These are phyloP conservation scores for Larimichthys crocea DNA, from an alignment of 2,113 vertebrate genomes.

Conservation along the genomic window DNA sequence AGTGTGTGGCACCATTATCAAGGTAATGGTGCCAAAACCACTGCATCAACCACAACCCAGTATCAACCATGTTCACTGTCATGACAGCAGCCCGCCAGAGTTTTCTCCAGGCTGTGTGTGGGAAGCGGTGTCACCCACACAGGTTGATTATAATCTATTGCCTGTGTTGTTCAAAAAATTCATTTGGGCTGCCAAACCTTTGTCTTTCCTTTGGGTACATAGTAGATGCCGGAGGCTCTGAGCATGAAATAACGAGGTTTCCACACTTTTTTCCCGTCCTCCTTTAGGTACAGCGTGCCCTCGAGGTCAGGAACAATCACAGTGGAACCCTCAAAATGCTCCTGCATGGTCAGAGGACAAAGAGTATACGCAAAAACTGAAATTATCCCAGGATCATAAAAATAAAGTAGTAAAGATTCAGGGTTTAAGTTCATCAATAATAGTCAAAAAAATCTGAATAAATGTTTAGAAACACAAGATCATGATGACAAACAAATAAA, in stretches of 20 bases:
- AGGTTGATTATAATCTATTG: not conserved
- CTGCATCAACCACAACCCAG: not conserved
- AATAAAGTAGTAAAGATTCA: not conserved
- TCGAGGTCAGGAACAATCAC: conserved; percentile 90
- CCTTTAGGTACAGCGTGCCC: conserved; percentile 89
- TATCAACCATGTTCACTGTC: not conserved
- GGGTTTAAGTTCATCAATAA: no score
- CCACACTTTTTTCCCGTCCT: conserved; percentile 93
- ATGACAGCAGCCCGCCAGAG: not conserved
- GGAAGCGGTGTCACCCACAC: not conserved
- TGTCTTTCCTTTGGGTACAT: conserved; percentile 93
- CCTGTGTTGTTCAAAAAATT: conserved; percentile 51
- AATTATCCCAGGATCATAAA: not conserved
- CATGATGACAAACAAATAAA: no score
- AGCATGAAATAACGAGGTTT: conserved; percentile 91
- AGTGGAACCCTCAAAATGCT: conserved; percentile 91
- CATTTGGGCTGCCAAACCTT: conserved; percentile 82
- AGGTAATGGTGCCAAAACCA: not conserved
- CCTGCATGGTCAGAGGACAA: conserved; percentile 77
- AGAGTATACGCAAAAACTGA: conserved; percentile 40
- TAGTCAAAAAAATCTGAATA: no score
- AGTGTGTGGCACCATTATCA: no score
- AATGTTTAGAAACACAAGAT: no score
- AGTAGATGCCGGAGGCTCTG: conserved; percentile 94
- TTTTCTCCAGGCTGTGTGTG: not conserved